Base-by-base conservation (phyloP, 2,113 vertebrate species). In the Gambusia holbrooki region DNA sequence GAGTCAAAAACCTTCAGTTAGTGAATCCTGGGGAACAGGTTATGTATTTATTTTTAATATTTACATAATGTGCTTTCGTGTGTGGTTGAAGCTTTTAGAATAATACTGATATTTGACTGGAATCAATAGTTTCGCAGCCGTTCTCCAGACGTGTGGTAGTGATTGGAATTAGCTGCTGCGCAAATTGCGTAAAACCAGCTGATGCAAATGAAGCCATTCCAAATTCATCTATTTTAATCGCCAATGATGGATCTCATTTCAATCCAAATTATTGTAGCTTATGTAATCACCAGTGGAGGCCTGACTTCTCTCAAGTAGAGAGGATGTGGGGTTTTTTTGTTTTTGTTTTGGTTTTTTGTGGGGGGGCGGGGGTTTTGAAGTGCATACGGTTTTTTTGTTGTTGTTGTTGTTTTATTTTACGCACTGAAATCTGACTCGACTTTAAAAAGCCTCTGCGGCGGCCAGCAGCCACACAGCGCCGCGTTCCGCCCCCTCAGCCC, bases 371-470 rank as follows among this genome's bases (percentile, higher is more conserved):
- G 29, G 29, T 1, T 1, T 30, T 30, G 3, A 82, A 89, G 87
- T 76, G 80, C 67, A 40, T 69, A 15, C 17, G 29, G 65, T 84
- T 58, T 66, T 69, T 58, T 5, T 83, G 77, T 84, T 35, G 1
- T 2, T 35, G 1, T 10, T 35, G 1, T 35, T 35, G 30, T 30
- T 3, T 30, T 32, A 5, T 37, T 79, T 83, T 12, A 19, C 54
- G 13, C 62, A 13, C 45, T 92, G 89, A 76, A 87, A 89, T 78
- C 35, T 73, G 89, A 90, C 37, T 83, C 48, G 80, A 60, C 62
- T 86, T 89, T 88, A 86, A 83, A 89, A 89, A 73, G 79, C 70
- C 37, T 12, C 25, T 6, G 54, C 76, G 74, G 76, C 76, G 61
- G 86, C 71, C 69, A 62, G 70, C 15, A 84, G 29, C 68, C 80